phyloP scores from a whole-genome alignment of 2,888 invertebrate genomes.

The Eupithecia exiguata region DNA sequence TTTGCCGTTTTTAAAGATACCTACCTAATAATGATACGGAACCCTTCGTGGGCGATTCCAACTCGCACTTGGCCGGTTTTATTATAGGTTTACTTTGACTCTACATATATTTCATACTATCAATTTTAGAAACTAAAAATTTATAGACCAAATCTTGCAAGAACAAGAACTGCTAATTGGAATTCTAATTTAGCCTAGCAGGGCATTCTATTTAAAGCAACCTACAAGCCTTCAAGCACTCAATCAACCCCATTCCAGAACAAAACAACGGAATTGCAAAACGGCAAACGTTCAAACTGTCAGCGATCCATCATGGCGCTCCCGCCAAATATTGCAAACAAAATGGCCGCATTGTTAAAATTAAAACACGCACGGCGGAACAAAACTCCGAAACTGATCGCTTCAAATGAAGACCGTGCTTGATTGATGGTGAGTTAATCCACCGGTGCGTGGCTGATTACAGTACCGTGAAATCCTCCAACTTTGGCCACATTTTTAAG shows the following conservation, averaged over 20 bases:
- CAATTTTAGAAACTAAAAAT: background rate
- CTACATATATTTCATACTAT: too few species aligned
- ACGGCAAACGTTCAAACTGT: conserved; percentile 48
- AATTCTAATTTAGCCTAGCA: conserved; percentile 8
- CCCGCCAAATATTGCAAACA: conserved; percentile 55
- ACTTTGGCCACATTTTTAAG: too few species aligned
- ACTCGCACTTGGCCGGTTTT: too few species aligned
- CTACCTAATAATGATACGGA: too few species aligned
- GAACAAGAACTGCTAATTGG: conserved; percentile 2
- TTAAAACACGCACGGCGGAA: conserved; percentile 33
- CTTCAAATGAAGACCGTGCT: conserved; percentile 32
- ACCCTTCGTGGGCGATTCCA: too few species aligned
- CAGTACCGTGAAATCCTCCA: too few species aligned
- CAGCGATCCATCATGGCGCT: conserved; percentile 65
- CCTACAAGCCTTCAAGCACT: conserved; percentile 32
- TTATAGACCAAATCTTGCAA: background rate
- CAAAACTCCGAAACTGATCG: conserved; percentile 33
- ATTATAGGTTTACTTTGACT: too few species aligned
- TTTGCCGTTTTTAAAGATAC: too few species aligned
- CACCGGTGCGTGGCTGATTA: too few species aligned
- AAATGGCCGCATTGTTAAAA: conserved; percentile 50
- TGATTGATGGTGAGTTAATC: conserved; percentile 33
- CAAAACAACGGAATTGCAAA: conserved; percentile 51
- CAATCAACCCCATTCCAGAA: conserved; percentile 47
- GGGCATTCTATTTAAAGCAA: conserved; percentile 15